Evolutionary conservation across 92 coral and sea anemone genomes (phyloP), one percentile per base, ranked within the genome.

Genomic region (Paramuricea clavata): DNA sequence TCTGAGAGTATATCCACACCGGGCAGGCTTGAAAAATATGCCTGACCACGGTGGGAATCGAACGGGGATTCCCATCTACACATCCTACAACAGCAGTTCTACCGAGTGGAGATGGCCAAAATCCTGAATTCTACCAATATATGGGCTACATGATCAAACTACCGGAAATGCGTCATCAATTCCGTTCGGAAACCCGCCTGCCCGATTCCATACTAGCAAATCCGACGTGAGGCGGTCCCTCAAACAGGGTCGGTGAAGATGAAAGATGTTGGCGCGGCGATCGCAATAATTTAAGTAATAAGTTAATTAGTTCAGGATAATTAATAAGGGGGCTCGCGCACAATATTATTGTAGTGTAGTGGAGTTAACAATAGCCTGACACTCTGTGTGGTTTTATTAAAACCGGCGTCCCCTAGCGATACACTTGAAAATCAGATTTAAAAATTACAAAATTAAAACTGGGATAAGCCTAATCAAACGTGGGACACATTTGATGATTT

Each of bases 261-360:
- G 19, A 79, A 61, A 79, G 84, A 25, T 43, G 11, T 31, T 21
- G 57, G 52, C 72, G 52, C 34, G 72, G 84, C 65, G 30, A 61
- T 34, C n/a, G 73, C 74, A 79, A 79, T 79, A 79, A 79, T 57
- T 61, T 79, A 25, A 36, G 73, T 79, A 79, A 79, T 79, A 79
- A 79, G 84, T 79, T 79, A 79, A 79, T 79, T 79, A 79, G 59
- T 54, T 35, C 21, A 9, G 83, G 83, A 78, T 78, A 78, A 78
- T 78, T 79, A 79, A 79, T 79, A 64, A 69, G 39, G 49, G 39
- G 32, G 68, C 8, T n/a, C 23, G 34, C 21, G 21, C 7, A 65
- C 39, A 65, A 65, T 65, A 65, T 28, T 65, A 65, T 65, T 65
- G 72, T 27, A 65, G 72, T 65, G 72, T 21, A 12, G 5, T 0